phyloP scores from a whole-genome alignment of 2,113 vertebrate genomes.

The Sceloporus tristichus region DNA sequence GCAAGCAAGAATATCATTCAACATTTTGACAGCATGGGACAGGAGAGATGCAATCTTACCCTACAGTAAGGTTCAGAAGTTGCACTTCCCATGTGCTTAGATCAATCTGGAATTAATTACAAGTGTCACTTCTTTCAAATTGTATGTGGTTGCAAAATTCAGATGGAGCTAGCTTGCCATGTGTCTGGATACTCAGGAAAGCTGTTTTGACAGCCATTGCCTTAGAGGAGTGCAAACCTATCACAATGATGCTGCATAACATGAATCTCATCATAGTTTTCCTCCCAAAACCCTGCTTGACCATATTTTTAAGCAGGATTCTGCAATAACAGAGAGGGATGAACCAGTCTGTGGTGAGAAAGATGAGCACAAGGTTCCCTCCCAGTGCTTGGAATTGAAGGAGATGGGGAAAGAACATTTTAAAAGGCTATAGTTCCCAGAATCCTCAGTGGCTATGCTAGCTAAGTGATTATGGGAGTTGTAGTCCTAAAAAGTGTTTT shows the following conservation, averaged over 20 bases:
- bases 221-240: not conserved
- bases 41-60: not conserved
- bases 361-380: not conserved
- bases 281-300: not conserved
- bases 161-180: not conserved
- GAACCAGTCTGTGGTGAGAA: not conserved
- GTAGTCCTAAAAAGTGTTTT: too few relatives aligned
- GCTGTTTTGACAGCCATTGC: not conserved
- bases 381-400: not conserved
- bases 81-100: not conserved
- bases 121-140: conserved; percentile 9
- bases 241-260: accelerated
- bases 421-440: too few relatives aligned
- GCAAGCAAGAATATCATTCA: not conserved
- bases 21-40: not conserved
- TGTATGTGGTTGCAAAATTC: not conserved
- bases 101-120: not conserved
- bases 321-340: not conserved
- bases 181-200: conserved; percentile 21
- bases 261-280: not conserved
- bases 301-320: not conserved
- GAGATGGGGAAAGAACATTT: not conserved
- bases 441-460: too few relatives aligned
- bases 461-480: too few relatives aligned
- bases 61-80: too few relatives aligned